Percentiles rank a stretch among this genome's conserved stretches.
These are phyloP conservation scores for Nanorana parkeri DNA, from an alignment of 2,113 vertebrate species.

Conservation along the genomic window DNA sequence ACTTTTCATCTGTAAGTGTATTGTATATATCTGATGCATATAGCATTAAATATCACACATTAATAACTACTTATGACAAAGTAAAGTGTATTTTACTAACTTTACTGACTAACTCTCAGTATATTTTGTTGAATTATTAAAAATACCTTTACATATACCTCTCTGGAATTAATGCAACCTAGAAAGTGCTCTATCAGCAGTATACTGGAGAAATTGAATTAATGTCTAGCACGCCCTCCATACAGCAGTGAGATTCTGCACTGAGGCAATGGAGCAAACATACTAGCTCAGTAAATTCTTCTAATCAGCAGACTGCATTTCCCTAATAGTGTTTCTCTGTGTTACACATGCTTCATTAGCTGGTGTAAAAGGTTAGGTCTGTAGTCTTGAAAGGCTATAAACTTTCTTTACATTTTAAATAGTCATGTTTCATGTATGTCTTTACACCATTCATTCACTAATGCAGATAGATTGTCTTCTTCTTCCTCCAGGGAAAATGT, in stretches of 20 bases:
- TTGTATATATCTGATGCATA: too few relatives aligned
- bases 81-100: not conserved
- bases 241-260: constrained; percentile 6
- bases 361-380: constrained; percentile 30
- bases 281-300: constrained; percentile 35
- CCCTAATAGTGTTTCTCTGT: constrained; percentile 32
- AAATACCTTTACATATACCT: not conserved
- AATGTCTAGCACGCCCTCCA: constrained; percentile 19
- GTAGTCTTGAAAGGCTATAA: constrained; percentile 10
- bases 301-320: constrained; percentile 26
- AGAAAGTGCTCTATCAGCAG: constrained; percentile 32
- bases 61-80: not conserved
- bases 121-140: constrained; percentile 5
- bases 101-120: not conserved
- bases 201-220: constrained; percentile 5
- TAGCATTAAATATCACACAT: not conserved
- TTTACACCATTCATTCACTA: not conserved
- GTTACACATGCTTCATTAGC: constrained; percentile 29
- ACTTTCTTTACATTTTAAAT: constrained; percentile 26
- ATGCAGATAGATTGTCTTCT: not conserved
- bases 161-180: constrained; percentile 8
- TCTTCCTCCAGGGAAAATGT: not conserved
- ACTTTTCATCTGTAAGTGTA: too few relatives aligned
- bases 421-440: not conserved
- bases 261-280: constrained; percentile 7